Conservation (phyloP, 2,113 vertebrate species). For the Pomatorhinus ruficollis region DNA sequence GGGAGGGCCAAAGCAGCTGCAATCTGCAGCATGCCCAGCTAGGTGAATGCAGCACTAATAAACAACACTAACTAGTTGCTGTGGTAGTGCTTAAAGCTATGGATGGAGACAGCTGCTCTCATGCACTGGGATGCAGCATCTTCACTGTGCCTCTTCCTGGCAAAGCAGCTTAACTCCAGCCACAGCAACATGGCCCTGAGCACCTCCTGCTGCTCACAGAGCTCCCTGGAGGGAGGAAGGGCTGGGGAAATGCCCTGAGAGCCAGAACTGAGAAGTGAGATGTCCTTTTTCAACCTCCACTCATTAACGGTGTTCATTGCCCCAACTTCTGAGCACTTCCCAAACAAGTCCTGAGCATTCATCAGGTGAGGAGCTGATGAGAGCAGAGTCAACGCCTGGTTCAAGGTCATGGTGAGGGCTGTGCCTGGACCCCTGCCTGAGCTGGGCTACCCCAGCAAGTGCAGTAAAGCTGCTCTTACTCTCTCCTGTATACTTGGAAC, state of each 20-base stretch:
- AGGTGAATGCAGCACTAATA: background rate
- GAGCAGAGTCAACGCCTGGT: background rate
- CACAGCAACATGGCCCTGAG: accelerated
- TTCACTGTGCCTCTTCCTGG: background rate
- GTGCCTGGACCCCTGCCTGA: background rate
- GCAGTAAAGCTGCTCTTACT: background rate
- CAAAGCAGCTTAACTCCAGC: background rate
- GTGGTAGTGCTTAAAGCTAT: background rate
- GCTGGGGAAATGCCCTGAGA: background rate
- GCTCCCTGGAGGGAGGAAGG: background rate
- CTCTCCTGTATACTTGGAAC: background rate
- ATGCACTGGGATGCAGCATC: background rate
- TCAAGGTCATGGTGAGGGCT: background rate
- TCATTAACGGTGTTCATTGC: background rate
- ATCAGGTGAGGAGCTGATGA: background rate
- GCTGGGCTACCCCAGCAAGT: background rate
- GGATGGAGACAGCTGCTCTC: background rate
- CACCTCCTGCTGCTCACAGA: background rate
- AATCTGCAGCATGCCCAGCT: background rate
- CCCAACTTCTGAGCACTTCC: background rate
- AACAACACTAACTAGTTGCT: background rate
- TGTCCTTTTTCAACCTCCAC: background rate
- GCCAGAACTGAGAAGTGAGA: background rate
- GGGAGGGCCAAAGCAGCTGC: background rate
- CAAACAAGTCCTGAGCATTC: accelerated